These are phyloP conservation scores for Dicyrtomina minuta DNA, from an alignment of 2,888 invertebrate genomes.

Conservation along the genomic window DNA sequence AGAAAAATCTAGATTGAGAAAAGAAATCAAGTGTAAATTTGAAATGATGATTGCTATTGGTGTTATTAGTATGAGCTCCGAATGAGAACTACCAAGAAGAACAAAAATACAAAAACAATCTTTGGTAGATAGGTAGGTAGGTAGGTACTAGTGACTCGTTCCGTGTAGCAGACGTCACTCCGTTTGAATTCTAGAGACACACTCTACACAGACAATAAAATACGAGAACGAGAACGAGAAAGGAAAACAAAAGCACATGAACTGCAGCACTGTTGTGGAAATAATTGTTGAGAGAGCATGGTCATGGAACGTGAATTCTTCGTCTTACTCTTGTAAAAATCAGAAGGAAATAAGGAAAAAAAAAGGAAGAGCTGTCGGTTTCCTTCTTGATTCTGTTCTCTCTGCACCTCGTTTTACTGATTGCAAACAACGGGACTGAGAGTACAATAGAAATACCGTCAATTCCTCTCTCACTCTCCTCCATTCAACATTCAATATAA, in stretches of 20 bases:
- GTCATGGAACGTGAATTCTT: not conserved
- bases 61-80: too few relatives aligned
- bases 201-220: too few relatives aligned
- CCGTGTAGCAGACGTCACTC: too few relatives aligned
- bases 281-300: not conserved
- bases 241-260: constrained; percentile 1
- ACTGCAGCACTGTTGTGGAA: constrained; percentile 4
- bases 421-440: not conserved
- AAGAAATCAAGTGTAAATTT: too few relatives aligned
- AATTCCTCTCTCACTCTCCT: not conserved
- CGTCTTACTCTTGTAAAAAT: not conserved
- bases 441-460: constrained; percentile 14
- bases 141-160: too few relatives aligned
- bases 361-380: constrained; percentile 7
- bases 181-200: too few relatives aligned
- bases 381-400: not conserved
- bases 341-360: not conserved
- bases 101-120: too few relatives aligned
- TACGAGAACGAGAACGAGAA: not conserved
- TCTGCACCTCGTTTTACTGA: constrained; percentile 4
- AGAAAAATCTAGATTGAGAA: too few relatives aligned
- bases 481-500: not conserved
- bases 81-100: too few relatives aligned
- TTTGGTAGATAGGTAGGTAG: too few relatives aligned
- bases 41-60: too few relatives aligned